Percentiles rank a stretch among this genome's conserved stretches.
These are phyloP conservation scores for Sympetrum striolatum DNA, from an alignment of 2,888 invertebrate species.

Conservation along the genomic window DNA sequence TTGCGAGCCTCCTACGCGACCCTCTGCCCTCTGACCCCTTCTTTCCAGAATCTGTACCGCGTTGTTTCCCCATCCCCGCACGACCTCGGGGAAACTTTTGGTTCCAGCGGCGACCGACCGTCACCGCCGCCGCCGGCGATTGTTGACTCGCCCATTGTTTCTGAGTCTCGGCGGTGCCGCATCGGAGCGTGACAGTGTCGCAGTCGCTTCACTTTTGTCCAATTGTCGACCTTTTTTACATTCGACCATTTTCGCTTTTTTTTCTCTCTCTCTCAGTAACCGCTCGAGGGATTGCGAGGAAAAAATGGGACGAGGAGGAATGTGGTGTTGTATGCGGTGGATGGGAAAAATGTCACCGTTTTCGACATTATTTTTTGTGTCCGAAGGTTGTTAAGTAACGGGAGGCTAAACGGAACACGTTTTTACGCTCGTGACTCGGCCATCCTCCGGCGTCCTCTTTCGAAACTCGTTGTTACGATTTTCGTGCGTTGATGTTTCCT, in stretches of 20 bases:
- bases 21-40: not conserved
- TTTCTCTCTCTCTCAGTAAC: not conserved
- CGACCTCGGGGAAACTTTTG: constrained; percentile 22
- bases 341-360: constrained; percentile 32
- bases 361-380: not conserved
- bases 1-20: not conserved
- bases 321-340: not conserved
- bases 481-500: too few species aligned
- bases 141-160: constrained; percentile 36
- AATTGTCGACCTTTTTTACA: constrained; percentile 23
- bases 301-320: not conserved
- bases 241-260: not conserved
- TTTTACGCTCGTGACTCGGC: constrained; percentile 22
- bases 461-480: not conserved
- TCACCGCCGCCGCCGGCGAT: constrained; percentile 12
- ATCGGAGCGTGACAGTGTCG: constrained; percentile 39
- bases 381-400: not conserved
- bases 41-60: not conserved
- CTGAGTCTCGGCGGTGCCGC: constrained; percentile 10
- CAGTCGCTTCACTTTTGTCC: constrained; percentile 41
- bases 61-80: not conserved
- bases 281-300: constrained; percentile 15
- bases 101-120: constrained; percentile 27
- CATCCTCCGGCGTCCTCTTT: not conserved
- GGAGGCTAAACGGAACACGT: not conserved